Conservation (phyloP, 2,113 vertebrate genomes). For the Procavia capensis region DNA sequence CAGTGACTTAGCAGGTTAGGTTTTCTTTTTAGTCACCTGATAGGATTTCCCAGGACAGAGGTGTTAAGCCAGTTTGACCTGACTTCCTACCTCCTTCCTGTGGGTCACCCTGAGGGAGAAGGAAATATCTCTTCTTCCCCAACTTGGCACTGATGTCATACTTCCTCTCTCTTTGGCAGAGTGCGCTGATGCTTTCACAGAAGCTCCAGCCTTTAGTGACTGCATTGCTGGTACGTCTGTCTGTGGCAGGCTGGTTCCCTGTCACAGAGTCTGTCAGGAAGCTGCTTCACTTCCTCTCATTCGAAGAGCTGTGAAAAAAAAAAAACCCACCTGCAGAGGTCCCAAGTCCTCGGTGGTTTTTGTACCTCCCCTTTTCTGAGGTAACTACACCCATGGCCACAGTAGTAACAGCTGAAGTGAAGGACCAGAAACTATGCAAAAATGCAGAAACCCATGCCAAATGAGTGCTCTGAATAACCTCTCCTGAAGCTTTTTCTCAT, state of each 20-base stretch:
- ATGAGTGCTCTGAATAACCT: neutral
- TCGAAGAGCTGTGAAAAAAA: constrained; percentile 28
- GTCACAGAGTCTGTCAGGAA: neutral
- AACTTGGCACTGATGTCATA: neutral
- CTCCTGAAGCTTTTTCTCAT: neutral
- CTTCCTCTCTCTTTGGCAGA: neutral
- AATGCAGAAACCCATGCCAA: neutral
- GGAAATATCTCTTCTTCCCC: neutral
- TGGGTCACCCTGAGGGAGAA: constrained; percentile 56
- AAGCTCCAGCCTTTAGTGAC: neutral
- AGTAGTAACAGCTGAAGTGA: neutral
- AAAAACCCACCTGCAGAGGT: constrained; percentile 17
- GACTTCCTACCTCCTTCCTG: constrained; percentile 81
- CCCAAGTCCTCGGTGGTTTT: neutral
- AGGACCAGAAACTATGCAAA: neutral
- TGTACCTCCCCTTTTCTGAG: neutral
- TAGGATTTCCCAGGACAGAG: constrained; percentile 81
- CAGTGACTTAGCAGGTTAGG: constrained; percentile 72
- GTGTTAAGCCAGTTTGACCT: constrained; percentile 68
- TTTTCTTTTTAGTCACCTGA: constrained; percentile 81
- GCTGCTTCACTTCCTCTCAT: constrained; percentile 50
- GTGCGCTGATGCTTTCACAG: neutral
- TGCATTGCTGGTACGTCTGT: neutral
- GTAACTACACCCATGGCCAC: neutral
- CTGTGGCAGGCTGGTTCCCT: neutral